Evolutionary conservation across 2,797 vertebrate species (phyloP).

Genomic region (Nasua narica): DNA sequence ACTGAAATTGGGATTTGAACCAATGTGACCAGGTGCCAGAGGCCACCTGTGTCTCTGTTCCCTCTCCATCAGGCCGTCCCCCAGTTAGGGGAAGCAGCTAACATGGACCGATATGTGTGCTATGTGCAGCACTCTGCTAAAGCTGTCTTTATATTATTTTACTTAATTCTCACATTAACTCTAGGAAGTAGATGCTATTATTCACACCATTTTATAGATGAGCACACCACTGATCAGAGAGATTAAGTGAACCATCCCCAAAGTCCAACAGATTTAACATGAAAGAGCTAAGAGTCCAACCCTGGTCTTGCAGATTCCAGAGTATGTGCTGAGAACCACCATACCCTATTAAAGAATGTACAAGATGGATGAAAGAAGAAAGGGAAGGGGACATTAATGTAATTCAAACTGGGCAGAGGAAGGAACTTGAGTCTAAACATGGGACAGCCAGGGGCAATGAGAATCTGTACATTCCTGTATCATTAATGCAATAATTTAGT

Average conservation of each 20-base stretch:
- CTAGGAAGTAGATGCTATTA: not conserved
- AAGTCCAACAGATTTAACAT: not conserved
- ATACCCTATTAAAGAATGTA: not conserved
- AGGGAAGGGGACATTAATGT: not conserved
- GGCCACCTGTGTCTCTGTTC: rapidly evolving
- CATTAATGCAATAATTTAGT: conserved; percentile 65
- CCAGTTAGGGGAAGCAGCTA: not conserved
- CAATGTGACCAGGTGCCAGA: not conserved
- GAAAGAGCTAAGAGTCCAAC: not conserved
- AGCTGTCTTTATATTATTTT: not conserved
- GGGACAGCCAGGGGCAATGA: not conserved
- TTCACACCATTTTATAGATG: not conserved
- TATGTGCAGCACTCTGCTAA: not conserved
- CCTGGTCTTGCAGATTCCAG: not conserved
- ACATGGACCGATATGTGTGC: not conserved
- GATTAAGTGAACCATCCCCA: not conserved
- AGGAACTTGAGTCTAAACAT: conserved; percentile 23
- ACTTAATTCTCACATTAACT: not conserved
- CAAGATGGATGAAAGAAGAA: conserved; percentile 8
- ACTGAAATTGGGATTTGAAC: not conserved
- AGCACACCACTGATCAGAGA: not conserved
- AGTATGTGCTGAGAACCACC: not conserved
- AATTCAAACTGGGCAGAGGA: conserved; percentile 32
- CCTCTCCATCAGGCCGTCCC: not conserved
- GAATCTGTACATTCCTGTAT: conserved; percentile 40